A percentile compares a stretch with the other conserved stretches of the same genome.
These are phyloP conservation scores for Zapus hudsonius DNA, from an alignment of 2,113 vertebrate genomes.

Conservation along the genomic window DNA sequence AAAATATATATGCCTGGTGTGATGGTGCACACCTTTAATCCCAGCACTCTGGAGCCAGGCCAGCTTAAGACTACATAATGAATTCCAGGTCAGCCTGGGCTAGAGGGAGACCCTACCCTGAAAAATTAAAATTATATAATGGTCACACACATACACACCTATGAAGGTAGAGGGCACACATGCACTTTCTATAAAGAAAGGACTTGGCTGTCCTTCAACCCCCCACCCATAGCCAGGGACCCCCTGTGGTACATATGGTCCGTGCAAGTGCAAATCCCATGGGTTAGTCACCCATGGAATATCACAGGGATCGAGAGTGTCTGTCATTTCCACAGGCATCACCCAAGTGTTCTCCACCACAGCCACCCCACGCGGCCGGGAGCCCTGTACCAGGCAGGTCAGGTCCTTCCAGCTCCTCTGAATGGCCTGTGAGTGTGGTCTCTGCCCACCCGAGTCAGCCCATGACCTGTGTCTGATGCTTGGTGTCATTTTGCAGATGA, in stretches of 20 bases:
- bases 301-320: not conserved
- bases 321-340: not conserved
- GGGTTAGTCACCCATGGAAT: not conserved
- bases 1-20: too few species aligned
- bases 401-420: too few species aligned
- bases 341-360: not conserved
- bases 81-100: too few species aligned
- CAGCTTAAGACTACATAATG: too few species aligned
- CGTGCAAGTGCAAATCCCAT: not conserved
- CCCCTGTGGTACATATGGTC: accelerated
- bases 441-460: not conserved
- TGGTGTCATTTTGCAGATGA: slow-evolving; percentile 37
- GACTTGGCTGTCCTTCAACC: not conserved
- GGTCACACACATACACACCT: too few species aligned
- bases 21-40: too few species aligned
- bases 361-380: not conserved
- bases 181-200: too few species aligned
- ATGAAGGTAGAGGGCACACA: too few species aligned
- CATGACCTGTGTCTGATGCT: not conserved
- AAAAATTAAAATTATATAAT: too few species aligned
- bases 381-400: not conserved
- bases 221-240: not conserved
- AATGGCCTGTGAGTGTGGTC: too few species aligned
- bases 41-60: too few species aligned
- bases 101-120: not conserved